These are phyloP conservation scores for Sitophilus oryzae DNA, from an alignment of 1,140 invertebrate genomes.

Conservation along the genomic window DNA sequence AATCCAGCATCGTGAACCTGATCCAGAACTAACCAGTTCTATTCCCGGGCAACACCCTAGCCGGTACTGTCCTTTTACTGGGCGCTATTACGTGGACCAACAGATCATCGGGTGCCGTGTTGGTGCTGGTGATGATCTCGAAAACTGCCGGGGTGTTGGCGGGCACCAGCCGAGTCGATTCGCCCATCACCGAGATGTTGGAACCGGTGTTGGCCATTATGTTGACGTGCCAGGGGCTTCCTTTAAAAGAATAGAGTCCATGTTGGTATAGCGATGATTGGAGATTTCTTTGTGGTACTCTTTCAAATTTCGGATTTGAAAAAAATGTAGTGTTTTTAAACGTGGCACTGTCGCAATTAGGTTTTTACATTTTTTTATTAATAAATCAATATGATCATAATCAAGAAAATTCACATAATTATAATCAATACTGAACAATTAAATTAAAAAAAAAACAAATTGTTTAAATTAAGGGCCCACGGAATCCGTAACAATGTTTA, in stretches of 20 bases:
- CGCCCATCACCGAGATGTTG: constrained; percentile 64
- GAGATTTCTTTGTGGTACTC: background rate
- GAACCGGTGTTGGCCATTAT: constrained; percentile 60
- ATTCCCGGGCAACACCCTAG: constrained; percentile 64
- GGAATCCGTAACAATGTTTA: too few relatives aligned
- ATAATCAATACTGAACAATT: too few relatives aligned
- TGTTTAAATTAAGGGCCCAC: too few relatives aligned
- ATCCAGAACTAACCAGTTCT: constrained; percentile 48
- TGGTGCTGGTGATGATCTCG: constrained; percentile 66
- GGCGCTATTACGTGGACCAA: constrained; percentile 59
- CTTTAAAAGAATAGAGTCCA: constrained; percentile 48
- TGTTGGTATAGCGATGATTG: background rate
- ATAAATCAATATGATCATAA: too few relatives aligned
- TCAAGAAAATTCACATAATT: too few relatives aligned
- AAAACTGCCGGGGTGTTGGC: constrained; percentile 79
- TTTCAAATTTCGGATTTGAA: background rate
- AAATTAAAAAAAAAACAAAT: too few relatives aligned
- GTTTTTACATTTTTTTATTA: too few relatives aligned
- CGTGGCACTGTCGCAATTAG: too few relatives aligned
- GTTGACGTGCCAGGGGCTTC: constrained; percentile 84
- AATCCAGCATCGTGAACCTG: background rate
- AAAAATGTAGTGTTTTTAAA: background rate
- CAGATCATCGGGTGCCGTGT: constrained; percentile 45
- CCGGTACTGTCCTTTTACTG: constrained; percentile 62
- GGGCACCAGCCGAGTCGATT: constrained; percentile 80